Conservation (phyloP, 2,113 vertebrate species). For the Columbina picui region DNA sequence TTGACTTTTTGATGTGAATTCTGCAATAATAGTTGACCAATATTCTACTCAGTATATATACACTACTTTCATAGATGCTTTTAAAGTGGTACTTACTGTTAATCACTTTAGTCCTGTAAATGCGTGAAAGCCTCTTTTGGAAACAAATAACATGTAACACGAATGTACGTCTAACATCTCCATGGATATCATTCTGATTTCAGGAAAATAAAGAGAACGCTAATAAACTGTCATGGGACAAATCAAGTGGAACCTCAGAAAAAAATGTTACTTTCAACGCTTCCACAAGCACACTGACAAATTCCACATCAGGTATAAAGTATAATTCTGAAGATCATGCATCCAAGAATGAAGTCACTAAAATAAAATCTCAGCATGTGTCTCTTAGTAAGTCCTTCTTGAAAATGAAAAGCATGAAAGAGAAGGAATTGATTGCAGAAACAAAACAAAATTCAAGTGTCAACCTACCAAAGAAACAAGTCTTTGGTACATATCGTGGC, state of each 20-base stretch:
- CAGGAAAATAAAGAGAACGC: slow-evolving; percentile 79
- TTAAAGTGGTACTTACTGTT: neutral
- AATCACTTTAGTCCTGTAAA: neutral
- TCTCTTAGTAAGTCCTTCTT: slow-evolving; percentile 77
- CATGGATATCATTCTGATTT: slow-evolving; percentile 2
- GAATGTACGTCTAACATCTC: neutral
- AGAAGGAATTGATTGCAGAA: slow-evolving; percentile 65
- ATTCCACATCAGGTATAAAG: neutral
- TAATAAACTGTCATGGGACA: neutral
- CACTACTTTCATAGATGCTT: neutral
- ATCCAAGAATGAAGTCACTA: slow-evolving; percentile 8
- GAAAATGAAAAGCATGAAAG: slow-evolving; percentile 68
- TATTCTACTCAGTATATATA: neutral
- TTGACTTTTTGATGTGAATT: neutral
- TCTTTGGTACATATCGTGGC: slow-evolving; percentile 87
- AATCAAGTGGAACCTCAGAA: neutral
- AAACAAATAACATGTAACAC: neutral
- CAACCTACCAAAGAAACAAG: slow-evolving; percentile 70
- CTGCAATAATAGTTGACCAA: neutral
- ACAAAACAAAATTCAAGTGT: slow-evolving; percentile 48
- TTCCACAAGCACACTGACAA: slow-evolving; percentile 13
- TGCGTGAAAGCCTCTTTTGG: neutral
- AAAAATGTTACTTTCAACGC: neutral
- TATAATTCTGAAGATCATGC: neutral
- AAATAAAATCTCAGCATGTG: slow-evolving; percentile 23